These are phyloP conservation scores for Campylomormyrus tamandua DNA, from an alignment of 2,113 vertebrate species.

Conservation along the genomic window DNA sequence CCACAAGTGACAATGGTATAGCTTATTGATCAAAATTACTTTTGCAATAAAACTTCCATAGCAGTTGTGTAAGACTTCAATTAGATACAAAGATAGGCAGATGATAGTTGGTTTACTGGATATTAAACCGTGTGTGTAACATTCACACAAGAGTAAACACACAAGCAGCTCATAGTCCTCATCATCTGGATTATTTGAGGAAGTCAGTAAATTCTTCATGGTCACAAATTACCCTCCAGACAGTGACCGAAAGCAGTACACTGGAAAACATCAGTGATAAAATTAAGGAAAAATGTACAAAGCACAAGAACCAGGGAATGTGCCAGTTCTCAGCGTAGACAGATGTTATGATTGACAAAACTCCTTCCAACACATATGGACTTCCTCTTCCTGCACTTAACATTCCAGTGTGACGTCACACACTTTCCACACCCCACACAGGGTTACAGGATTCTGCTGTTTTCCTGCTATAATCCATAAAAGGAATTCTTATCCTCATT, in stretches of 20 bases:
- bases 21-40: background rate
- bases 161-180: background rate
- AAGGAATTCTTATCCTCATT: conserved; percentile 22
- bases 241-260: background rate
- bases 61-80: background rate
- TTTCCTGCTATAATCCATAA: conserved; percentile 24
- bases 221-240: background rate
- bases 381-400: background rate
- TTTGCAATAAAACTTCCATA: background rate
- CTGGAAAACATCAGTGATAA: conserved; percentile 7
- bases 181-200: background rate
- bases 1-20: background rate
- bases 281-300: conserved; percentile 1
- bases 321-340: conserved; percentile 6
- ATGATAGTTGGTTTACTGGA: background rate
- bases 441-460: conserved; percentile 5
- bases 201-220: background rate
- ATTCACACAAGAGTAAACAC: background rate
- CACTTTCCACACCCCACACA: background rate
- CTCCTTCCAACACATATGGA: background rate
- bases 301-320: background rate
- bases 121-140: background rate
- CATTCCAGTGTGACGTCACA: conserved; percentile 24
- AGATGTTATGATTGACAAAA: conserved; percentile 14
- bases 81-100: background rate